Evolutionary conservation across 35 echinoderm and acorn worm genomes (phyloP).

Genomic region (Ophioderma brevispina): DNA sequence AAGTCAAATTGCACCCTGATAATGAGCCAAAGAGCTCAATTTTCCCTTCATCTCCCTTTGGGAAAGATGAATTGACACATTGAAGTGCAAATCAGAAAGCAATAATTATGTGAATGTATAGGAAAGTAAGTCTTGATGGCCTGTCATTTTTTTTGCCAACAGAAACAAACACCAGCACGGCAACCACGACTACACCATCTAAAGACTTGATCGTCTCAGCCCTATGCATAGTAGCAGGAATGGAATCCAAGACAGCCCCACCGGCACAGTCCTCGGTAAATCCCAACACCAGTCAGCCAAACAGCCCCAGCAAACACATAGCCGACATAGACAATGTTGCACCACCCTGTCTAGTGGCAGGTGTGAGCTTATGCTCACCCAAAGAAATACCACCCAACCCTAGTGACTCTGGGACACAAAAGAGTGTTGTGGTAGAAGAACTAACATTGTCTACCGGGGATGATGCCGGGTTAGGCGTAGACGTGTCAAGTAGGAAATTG

Average conservation of each 20-base stretch:
- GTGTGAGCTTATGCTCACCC: conserved; percentile 53
- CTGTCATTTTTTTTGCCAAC: not conserved
- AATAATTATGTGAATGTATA: no score
- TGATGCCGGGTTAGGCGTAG: conserved; percentile 49
- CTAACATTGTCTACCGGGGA: not conserved
- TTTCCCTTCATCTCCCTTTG: no score
- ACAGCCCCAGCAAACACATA: conserved; percentile 1
- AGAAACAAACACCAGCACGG: not conserved
- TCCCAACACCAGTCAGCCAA: conserved; percentile 5
- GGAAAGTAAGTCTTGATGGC: no score
- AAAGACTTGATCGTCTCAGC: conserved; percentile 44
- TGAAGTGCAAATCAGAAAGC: no score
- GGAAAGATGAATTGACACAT: no score
- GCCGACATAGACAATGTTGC: conserved; percentile 3
- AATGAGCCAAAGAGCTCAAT: no score
- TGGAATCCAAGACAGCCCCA: not conserved
- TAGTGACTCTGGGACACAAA: not conserved
- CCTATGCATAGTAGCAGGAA: conserved; percentile 29
- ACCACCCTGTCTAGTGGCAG: conserved; percentile 43
- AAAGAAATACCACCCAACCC: not conserved
- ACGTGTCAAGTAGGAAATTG: conserved; percentile 19
- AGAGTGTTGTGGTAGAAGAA: not conserved
- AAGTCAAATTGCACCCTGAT: no score
- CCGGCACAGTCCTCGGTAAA: not conserved
- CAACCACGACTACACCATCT: not conserved